Percentiles rank a stretch among this genome's conserved stretches.
phyloP scores from a whole-genome alignment of 2,888 invertebrate species.

The Clanis bilineata region DNA sequence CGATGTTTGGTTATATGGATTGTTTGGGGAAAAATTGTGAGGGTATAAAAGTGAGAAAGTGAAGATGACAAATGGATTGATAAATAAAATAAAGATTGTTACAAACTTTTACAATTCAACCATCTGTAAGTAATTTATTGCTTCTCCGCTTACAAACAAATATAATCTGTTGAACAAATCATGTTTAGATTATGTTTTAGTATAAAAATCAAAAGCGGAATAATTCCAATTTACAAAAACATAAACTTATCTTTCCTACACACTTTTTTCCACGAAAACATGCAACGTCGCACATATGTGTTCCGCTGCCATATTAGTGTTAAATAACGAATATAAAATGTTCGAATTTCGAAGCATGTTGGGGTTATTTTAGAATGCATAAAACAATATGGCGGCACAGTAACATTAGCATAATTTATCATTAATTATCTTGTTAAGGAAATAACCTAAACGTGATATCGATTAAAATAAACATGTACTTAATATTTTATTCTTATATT shows the following conservation, averaged over 20 bases:
- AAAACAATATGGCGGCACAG: neutral
- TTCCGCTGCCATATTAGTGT: neutral
- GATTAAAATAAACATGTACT: no score
- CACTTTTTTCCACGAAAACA: neutral
- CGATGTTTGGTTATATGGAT: conserved; percentile 19
- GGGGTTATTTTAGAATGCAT: neutral
- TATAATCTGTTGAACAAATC: no score
- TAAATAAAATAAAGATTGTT: neutral
- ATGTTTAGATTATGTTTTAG: no score
- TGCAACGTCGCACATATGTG: neutral
- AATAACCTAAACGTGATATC: neutral
- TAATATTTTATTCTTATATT: no score
- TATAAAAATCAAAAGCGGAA: neutral
- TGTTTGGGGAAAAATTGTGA: neutral
- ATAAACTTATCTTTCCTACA: neutral
- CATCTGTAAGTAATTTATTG: no score
- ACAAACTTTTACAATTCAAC: no score
- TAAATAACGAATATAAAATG: neutral
- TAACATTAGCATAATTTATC: neutral
- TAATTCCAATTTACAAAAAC: neutral
- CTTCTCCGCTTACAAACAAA: no score
- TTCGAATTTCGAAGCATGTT: neutral
- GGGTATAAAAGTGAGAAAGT: neutral
- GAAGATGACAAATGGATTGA: neutral
- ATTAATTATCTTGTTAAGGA: neutral